Base-by-base conservation (phyloP, 1,140 invertebrate species). In the Neocloeon triangulifer region DNA sequence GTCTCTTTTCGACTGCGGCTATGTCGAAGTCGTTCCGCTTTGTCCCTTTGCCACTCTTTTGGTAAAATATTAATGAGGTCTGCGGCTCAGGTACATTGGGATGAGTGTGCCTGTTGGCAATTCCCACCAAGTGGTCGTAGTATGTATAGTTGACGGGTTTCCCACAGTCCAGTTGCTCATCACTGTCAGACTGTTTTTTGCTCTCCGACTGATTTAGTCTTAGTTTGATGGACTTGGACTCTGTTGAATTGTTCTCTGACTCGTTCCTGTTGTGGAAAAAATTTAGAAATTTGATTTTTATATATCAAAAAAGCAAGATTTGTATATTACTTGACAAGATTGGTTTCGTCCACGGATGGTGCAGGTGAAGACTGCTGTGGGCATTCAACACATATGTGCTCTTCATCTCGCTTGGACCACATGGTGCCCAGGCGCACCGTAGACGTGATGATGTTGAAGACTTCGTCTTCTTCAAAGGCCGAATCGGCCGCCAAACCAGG, bases 111-210 rank as follows among this genome's bases (percentile, higher is more conserved):
- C 80, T 55, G 42, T 79, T 70, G 9, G 73, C 65, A 25, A 88
- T 69, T 17, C 80, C 80, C 26, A 77, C 65, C 28, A 88, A 55
- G 53, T 80, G 80, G 47, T 85, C 81, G 54, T 84, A 85, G 47
- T 78, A 77, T 8, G 81, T 84, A 46, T 74, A 78, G 53, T 85
- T 85, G 0, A 79, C 76, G 26, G 77, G 65, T 56, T 80, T 80
- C 2, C 81, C 81, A 57, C 81, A 85, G 43, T 80, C 75, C 33
- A 85, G 52, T 39, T 69, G 59, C 48, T 77, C 66, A 41, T 72
- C 66, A 26, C 28, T 35, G n/a, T 35, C 34, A 19, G 33, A 27
- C 9, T 70, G n/a, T n/a, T n/a, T n/a, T n/a, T 23, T n/a, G 9
- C n/a, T 9, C 9, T 9, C 22, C n/a, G 22, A 9, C 9, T 23